Base-by-base conservation (phyloP, 2,113 vertebrate species). In the Callospermophilus lateralis region DNA sequence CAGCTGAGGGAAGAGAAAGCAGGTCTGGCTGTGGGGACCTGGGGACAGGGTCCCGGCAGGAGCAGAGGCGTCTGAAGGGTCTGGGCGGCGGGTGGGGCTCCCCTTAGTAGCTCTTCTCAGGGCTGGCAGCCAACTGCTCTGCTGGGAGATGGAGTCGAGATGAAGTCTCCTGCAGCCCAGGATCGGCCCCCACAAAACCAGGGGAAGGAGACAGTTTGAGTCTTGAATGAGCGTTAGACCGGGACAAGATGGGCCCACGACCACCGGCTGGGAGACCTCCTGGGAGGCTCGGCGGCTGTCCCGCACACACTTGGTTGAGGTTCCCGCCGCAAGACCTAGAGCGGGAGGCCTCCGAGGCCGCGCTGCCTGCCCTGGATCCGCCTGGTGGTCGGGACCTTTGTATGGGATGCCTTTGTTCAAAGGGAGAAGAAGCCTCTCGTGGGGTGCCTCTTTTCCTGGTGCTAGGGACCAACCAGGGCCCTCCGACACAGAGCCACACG, bases 191-290 rank as follows among this genome's bases (percentile, higher is more conserved):
- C 45, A 48, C 81, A 45, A 48, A 48, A 67, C 16, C 45, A 48
- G 19, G 17, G 58, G 42, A 84, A 83, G 15, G 4, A 81, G 16
- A 39, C 24, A 15, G 28, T 16, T 63, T 42, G 17, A 6, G 7
- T 17, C 2, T 63, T 73, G 30, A 45, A 20, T 58, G 30, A 73
- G 67, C 51, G 13, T 9, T 19, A 19, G 28, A n/a, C 30, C 55
- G 63, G 24, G 8, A 58, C 2, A 6, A 1, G 37, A 8, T 15
- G 1, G 8, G 6, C 26, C 39, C 20, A 26, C 6, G 16, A 34
- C 51, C 24, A n/a, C 2, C 34, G 11, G 13, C 51, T 53, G 13
- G 51, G 15, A 53, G 51, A 53, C 51, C 48, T 1, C 51, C 51
- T 53, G 51, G 51, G 51, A 51, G 15, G 15, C 51, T 53, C 51